Conservation (phyloP, 1,140 invertebrate species). For the Phenacoccus solenopsis region DNA sequence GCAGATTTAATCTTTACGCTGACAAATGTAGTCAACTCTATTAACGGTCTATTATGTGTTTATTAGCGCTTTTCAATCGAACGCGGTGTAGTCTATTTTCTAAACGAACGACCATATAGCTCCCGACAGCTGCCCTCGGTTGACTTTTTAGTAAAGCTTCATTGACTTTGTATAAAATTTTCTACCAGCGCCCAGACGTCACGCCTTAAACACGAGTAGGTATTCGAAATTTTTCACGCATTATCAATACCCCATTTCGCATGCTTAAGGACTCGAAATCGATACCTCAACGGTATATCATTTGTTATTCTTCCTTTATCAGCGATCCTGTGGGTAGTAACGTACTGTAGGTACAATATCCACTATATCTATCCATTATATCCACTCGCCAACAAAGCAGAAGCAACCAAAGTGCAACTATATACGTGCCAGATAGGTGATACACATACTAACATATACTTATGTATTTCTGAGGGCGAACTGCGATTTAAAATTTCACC, state of each 20-base stretch:
- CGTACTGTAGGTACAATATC: no score
- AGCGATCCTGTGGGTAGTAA: no score
- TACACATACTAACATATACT: no score
- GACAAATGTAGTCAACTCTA: not conserved
- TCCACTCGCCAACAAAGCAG: no score
- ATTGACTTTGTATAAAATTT: not conserved
- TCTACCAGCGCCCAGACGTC: not conserved
- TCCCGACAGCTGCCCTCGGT: not conserved
- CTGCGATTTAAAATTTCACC: no score
- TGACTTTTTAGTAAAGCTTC: not conserved
- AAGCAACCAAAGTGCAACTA: no score
- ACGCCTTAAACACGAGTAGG: not conserved
- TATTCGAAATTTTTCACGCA: not conserved
- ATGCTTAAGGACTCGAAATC: no score
- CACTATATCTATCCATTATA: no score
- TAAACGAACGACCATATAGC: not conserved
- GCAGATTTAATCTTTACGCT: not conserved
- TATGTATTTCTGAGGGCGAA: no score
- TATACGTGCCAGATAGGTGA: no score
- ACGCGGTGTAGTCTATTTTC: not conserved
- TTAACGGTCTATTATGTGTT: not conserved
- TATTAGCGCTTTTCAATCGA: not conserved
- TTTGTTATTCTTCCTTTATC: no score
- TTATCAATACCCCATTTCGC: not conserved
- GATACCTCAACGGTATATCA: no score